Base-by-base conservation (phyloP, 2,888 invertebrate species). In the Sarcophaga carnaria region DNA sequence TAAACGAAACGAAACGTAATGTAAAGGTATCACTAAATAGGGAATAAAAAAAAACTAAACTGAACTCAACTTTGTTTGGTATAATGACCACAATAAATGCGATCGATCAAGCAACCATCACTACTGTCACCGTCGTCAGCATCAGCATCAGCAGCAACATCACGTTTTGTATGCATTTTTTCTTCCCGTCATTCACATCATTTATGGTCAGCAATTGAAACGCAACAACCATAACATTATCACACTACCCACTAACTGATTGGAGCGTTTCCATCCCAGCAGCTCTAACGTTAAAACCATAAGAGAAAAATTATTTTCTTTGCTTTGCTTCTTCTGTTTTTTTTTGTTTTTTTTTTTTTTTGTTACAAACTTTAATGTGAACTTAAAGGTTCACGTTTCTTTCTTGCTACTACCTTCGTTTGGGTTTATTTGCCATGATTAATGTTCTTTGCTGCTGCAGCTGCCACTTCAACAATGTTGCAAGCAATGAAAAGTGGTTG, bases 71-170 rank as follows among this genome's bases (percentile, higher is more conserved):
- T 70, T 69, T 62, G 49, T 80, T 80, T 80, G 75, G 70, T 62
- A 27, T 76, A 80, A 84, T 80, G 71, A 80, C 76, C 71, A 80
- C 66, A 80, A 85, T 63, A 85, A 80, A 66, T 84, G 75, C 80
- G 70, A 59, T 71, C 80, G 71, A 37, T 37, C 37, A 37, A 3
- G 2, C 37, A 37, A 10, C 37, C 37, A 10, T 10, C 37, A 37
- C 37, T 37, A 37, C 37, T 37, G 37, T 37, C 37, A 47, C 37
- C 74, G 74, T 27, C 78, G 67, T n/a, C 67, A 45, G 63, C 67
- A 45, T 72, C 66, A 67, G 63, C 67, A 54, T 72, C 66, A 67
- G 14, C 45, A 63, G 37, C 49, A 47, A 54, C n/a, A 49, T 22
- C 25, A 49, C 37, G 37, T 37, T 8, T 27, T 6, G 6, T 27